Conservation (phyloP, 2,113 vertebrate genomes). For the Argyrosomus japonicus region DNA sequence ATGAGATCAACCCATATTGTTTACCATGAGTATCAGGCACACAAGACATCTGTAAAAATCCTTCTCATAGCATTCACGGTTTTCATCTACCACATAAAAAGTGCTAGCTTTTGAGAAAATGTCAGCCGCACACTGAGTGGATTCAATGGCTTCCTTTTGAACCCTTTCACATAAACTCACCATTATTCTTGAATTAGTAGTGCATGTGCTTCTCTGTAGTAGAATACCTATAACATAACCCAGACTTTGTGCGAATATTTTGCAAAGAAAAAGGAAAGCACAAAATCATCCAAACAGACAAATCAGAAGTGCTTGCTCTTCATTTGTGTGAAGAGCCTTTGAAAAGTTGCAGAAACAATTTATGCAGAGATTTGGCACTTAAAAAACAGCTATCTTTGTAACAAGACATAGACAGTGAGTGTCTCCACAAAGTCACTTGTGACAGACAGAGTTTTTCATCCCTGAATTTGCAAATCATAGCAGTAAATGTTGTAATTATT, state of each 20-base stretch:
- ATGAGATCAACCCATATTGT: background rate
- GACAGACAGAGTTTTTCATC: constrained; percentile 7
- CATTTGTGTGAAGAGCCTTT: constrained; percentile 5
- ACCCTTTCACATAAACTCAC: background rate
- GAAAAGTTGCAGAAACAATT: background rate
- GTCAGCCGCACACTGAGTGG: background rate
- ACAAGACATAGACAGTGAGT: background rate
- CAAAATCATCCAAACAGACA: background rate
- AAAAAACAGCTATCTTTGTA: background rate
- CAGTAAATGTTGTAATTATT: constrained; percentile 34
- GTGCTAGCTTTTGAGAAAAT: background rate
- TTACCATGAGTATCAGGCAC: background rate
- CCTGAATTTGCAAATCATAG: constrained; percentile 33
- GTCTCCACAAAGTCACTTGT: constrained; percentile 7
- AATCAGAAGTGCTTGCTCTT: background rate
- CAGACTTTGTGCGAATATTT: background rate
- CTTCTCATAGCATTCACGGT: background rate
- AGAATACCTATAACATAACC: background rate
- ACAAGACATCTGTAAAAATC: background rate
- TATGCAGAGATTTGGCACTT: constrained; percentile 13
- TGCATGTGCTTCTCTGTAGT: background rate
- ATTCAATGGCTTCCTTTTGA: background rate
- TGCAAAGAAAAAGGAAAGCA: background rate
- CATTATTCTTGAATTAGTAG: background rate
- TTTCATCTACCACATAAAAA: background rate